A percentile compares a stretch with the other conserved stretches of the same genome.
phyloP scores from a whole-genome alignment of 2,888 invertebrate species.

The Dasysyrphus tricinctus region DNA sequence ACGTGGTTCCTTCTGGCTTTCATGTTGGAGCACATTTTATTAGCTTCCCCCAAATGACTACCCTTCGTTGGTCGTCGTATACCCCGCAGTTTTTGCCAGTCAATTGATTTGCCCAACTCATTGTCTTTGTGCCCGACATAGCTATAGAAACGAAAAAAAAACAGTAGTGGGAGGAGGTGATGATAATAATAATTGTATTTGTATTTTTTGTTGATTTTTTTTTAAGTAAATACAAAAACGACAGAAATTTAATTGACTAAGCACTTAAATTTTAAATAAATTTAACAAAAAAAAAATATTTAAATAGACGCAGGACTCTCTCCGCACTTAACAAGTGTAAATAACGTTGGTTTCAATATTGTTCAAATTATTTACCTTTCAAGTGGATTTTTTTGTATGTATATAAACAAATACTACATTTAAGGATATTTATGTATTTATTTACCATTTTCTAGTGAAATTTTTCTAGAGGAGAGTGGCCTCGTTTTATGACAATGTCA shows the following conservation, averaged over 20 bases:
- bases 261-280: slow-evolving; percentile 61
- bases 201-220: slow-evolving; percentile 22
- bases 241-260: slow-evolving; percentile 34
- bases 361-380: slow-evolving; percentile 43
- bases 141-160: neutral
- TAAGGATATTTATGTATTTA: neutral
- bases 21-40: slow-evolving; percentile 30
- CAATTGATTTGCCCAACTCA: slow-evolving; percentile 63
- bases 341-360: slow-evolving; percentile 54
- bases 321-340: slow-evolving; percentile 15
- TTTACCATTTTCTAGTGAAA: neutral
- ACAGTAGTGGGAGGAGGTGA: neutral
- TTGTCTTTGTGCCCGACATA: slow-evolving; percentile 42
- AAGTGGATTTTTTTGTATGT: neutral
- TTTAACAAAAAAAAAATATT: slow-evolving; percentile 15
- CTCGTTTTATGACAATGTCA: neutral
- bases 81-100: slow-evolving; percentile 54
- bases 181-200: slow-evolving; percentile 49
- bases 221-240: neutral
- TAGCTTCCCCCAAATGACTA: slow-evolving; percentile 10
- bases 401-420: neutral
- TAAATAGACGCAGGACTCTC: neutral
- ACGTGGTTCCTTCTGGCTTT: slow-evolving; percentile 5
- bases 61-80: neutral
- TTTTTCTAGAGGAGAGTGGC: neutral